Base-by-base conservation (phyloP, 2,888 invertebrate species). In the Eumacrocentrus americanus region DNA sequence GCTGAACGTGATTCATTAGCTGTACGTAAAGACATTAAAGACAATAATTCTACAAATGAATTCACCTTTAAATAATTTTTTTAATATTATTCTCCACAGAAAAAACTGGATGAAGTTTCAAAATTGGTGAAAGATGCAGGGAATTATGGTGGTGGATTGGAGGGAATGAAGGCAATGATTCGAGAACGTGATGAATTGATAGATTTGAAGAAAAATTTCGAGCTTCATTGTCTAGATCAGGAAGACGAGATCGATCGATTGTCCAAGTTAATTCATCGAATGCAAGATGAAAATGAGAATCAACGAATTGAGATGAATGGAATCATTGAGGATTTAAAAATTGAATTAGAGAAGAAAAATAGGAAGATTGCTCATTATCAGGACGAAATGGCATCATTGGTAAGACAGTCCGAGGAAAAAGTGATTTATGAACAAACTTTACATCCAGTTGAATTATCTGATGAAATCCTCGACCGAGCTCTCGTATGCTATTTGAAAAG, bases 211-310 rank as follows among this genome's bases (percentile, higher is more conserved):
- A 57, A 69, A 58, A 70, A 63, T 40, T 61, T 64, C 22, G 67
- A 74, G 42, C 67, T 68, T 52, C 63, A 62, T 51, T 73, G 67
- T 54, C 61, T 63, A 9, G 72, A 75, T 44, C 72, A 73, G 57
- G 76, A 75, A 51, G 69, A 71, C n/a, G 74, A 78, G 61, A 73
- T 77, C 25, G 68, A 70, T 14, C 69, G 64, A 23, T 62, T 77
- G 55, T 23, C 72, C 14, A 63, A 50, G 25, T 63, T 72, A 25
- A 67, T 73, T n/a, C 60, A 70, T 25, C 63, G 70, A 20, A 51
- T 44, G 23, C 18, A 51, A 3, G 34, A 44, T 6, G 12, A 60
- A 14, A 34, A 50, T 47, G 35, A 60, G 3, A 34, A 34, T 35
- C 48, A 54, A 12, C 25, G 42, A 18, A 11, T 42, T 20, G 23